Percentiles rank a stretch among this genome's conserved stretches.
phyloP scores from a whole-genome alignment of 2,888 invertebrate species.

The Coelopa pilipes region DNA sequence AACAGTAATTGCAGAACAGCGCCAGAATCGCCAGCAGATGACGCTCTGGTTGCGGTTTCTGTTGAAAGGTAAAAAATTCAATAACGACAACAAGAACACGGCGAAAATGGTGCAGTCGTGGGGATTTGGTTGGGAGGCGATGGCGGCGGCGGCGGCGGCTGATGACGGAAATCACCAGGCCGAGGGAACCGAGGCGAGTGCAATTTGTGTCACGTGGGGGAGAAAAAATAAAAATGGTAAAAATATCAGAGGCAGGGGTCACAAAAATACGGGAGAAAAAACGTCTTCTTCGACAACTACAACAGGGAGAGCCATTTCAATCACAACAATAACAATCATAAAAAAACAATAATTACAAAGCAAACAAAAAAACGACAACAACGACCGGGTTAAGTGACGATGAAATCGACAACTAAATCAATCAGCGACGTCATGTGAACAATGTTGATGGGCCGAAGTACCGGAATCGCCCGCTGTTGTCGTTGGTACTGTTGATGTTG shows the following conservation, averaged over 20 bases:
- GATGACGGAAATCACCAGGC: neutral
- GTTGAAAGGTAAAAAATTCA: neutral
- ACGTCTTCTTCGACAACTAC: too few species aligned
- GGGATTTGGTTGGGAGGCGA: neutral
- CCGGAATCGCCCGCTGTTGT: neutral
- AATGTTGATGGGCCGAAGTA: conserved; percentile 37
- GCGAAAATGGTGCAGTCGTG: neutral
- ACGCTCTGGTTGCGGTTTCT: conserved; percentile 14
- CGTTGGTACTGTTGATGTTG: too few species aligned
- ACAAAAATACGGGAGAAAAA: neutral
- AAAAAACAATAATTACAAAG: too few species aligned
- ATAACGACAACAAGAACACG: neutral
- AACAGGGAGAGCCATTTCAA: too few species aligned
- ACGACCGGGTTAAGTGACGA: conserved; percentile 62
- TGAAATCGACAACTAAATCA: conserved; percentile 65
- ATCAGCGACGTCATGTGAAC: conserved; percentile 64
- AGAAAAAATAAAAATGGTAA: too few species aligned
- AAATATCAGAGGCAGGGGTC: too few species aligned
- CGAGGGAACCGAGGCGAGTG: neutral
- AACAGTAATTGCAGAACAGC: neutral
- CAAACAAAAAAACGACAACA: conserved; percentile 27
- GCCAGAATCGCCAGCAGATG: conserved; percentile 7
- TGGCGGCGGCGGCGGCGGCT: too few species aligned
- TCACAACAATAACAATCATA: too few species aligned
- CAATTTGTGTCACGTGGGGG: neutral